Conservation (phyloP, 2,888 invertebrate genomes). For the Drosophila pegasa region DNA sequence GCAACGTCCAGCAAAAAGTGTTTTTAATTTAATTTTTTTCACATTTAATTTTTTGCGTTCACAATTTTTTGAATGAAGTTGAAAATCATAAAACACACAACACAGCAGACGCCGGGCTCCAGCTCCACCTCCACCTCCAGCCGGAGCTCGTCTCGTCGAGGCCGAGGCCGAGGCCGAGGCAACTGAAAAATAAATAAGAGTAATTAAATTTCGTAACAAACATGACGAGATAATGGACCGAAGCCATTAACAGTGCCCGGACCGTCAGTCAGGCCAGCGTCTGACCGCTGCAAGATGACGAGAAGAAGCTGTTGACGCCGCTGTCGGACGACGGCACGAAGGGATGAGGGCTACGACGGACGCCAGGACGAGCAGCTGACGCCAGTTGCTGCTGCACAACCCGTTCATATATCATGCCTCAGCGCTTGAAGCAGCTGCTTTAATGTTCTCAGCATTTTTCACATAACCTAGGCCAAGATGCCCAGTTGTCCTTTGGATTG, state of each 20-base stretch:
- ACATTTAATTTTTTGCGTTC: conserved; percentile 71
- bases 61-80: conserved; percentile 69
- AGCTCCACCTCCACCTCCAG: conserved; percentile 5
- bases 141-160: neutral
- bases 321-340: conserved; percentile 7
- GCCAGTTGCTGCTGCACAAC: conserved; percentile 13
- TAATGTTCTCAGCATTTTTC: conserved; percentile 59
- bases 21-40: conserved; percentile 77
- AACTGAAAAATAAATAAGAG: conserved; percentile 83
- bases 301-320: conserved; percentile 42
- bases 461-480: conserved; percentile 49
- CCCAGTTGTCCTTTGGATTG: conserved; percentile 21
- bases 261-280: conserved; percentile 55
- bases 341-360: neutral
- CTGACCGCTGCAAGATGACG: conserved; percentile 63
- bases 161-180: conserved; percentile 24
- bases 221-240: conserved; percentile 85
- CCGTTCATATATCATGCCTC: conserved; percentile 41
- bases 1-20: conserved; percentile 62
- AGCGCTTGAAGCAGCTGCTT: conserved; percentile 29
- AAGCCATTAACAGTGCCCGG: conserved; percentile 80
- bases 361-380: conserved; percentile 17
- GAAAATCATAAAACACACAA: conserved; percentile 72
- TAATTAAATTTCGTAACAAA: conserved; percentile 85
- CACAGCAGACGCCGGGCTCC: conserved; percentile 18